Conservation (phyloP, 2,888 invertebrate species). For the Eumerus sabulonum region DNA sequence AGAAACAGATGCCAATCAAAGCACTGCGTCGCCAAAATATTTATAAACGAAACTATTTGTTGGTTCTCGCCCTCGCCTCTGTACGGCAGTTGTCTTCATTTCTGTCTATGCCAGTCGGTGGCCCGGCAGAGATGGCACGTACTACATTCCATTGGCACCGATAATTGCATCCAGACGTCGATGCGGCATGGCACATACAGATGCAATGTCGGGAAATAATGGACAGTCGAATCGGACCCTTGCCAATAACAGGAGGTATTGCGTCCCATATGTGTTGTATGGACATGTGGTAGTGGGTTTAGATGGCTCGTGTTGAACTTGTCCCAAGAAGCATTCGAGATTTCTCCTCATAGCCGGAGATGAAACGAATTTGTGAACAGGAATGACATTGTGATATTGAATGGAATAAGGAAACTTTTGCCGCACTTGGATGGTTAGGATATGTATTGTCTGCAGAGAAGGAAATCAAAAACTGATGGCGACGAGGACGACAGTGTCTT, state of each 20-base stretch:
- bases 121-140: too few relatives aligned
- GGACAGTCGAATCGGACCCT: background rate
- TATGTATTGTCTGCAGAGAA: background rate
- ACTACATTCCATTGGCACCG: too few relatives aligned
- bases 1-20: constrained; percentile 45
- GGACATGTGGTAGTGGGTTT: too few relatives aligned
- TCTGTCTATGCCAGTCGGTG: too few relatives aligned
- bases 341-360: constrained; percentile 6
- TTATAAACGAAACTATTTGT: constrained; percentile 3
- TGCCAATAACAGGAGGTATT: constrained; percentile 31
- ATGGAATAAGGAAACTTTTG: constrained; percentile 8
- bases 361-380: constrained; percentile 26
- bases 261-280: constrained; percentile 49
- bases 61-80: background rate
- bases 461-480: background rate
- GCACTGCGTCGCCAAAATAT: constrained; percentile 36
- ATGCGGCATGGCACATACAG: too few relatives aligned
- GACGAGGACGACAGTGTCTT: background rate
- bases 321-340: constrained; percentile 44
- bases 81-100: too few relatives aligned
- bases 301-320: too few relatives aligned
- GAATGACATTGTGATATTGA: constrained; percentile 10
- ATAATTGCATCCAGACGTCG: too few relatives aligned
- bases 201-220: too few relatives aligned
- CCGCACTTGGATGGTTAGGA: constrained; percentile 1